Conservation (phyloP, 2,797 vertebrate species). For the Menidia menidia region DNA sequence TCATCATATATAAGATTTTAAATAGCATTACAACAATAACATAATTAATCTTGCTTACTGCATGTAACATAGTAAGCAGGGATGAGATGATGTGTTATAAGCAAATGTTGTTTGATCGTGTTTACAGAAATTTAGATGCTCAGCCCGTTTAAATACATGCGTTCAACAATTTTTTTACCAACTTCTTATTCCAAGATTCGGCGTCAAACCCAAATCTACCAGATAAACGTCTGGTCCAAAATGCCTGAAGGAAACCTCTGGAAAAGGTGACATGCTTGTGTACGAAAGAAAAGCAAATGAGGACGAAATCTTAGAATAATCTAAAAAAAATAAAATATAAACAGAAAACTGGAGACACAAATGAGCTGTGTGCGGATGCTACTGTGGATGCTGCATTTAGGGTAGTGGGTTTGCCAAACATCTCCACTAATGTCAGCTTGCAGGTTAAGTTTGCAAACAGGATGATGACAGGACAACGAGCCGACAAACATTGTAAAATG, state of each 20-base stretch:
- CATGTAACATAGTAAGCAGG: too few relatives aligned
- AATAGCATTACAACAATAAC: too few relatives aligned
- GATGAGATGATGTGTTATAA: not conserved
- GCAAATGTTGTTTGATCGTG: not conserved
- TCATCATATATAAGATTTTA: too few relatives aligned
- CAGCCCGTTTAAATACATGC: too few relatives aligned
- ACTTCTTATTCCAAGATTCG: not conserved
- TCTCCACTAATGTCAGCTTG: too few relatives aligned
- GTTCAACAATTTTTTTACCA: not conserved
- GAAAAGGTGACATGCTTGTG: conserved; percentile 1
- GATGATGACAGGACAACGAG: conserved; percentile 3
- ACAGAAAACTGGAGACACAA: too few relatives aligned
- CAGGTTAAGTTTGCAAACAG: conserved; percentile 1
- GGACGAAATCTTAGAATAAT: conserved; percentile 9
- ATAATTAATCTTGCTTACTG: too few relatives aligned
- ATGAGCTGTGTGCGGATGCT: too few relatives aligned
- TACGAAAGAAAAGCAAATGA: conserved; percentile 9
- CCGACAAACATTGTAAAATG: conserved; percentile 10
- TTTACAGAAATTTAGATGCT: not conserved
- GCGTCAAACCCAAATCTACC: not conserved
- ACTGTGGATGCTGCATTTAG: too few relatives aligned
- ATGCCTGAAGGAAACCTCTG: conserved; percentile 32
- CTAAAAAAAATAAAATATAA: too few relatives aligned
- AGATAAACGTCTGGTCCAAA: conserved; percentile 20
- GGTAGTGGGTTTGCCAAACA: too few relatives aligned